phyloP scores from a whole-genome alignment of 2,888 invertebrate species.

The Calameuta pallipes region DNA sequence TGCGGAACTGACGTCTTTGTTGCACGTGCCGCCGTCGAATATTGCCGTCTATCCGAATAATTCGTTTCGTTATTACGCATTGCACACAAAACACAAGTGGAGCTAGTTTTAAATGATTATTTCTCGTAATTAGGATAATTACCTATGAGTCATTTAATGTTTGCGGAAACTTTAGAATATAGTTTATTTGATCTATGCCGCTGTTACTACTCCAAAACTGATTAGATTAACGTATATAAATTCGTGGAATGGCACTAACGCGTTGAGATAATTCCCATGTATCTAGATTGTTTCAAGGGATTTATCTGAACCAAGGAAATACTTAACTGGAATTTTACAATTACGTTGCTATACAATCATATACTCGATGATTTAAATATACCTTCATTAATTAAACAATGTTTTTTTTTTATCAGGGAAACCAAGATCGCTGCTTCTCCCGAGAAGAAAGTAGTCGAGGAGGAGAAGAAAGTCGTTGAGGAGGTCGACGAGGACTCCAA shows the following conservation, averaged over 20 bases:
- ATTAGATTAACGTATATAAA: not conserved
- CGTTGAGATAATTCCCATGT: not conserved
- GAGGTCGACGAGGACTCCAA: constrained; percentile 66
- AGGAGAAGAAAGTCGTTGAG: constrained; percentile 60
- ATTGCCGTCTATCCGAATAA: not conserved
- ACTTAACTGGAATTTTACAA: not conserved
- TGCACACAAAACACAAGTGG: not conserved
- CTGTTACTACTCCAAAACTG: not conserved
- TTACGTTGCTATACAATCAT: not conserved
- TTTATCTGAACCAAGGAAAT: not conserved
- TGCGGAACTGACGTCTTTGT: constrained; percentile 2
- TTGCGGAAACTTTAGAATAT: not conserved
- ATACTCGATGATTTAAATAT: not conserved
- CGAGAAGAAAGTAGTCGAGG: constrained; percentile 68
- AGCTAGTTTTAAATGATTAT: not conserved
- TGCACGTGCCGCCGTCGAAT: not conserved
- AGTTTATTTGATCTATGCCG: not conserved
- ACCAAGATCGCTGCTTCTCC: constrained; percentile 62
- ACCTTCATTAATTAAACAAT: not conserved
- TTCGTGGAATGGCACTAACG: not conserved
- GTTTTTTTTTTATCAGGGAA: constrained; percentile 45
- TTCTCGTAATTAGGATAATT: not conserved
- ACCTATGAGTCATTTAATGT: not conserved
- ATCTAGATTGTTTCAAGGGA: not conserved
- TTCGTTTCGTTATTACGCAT: not conserved